Percentiles rank a stretch among this genome's conserved stretches.
Conservation (phyloP, 2,888 invertebrate genomes). For the Calameuta pallipes region DNA sequence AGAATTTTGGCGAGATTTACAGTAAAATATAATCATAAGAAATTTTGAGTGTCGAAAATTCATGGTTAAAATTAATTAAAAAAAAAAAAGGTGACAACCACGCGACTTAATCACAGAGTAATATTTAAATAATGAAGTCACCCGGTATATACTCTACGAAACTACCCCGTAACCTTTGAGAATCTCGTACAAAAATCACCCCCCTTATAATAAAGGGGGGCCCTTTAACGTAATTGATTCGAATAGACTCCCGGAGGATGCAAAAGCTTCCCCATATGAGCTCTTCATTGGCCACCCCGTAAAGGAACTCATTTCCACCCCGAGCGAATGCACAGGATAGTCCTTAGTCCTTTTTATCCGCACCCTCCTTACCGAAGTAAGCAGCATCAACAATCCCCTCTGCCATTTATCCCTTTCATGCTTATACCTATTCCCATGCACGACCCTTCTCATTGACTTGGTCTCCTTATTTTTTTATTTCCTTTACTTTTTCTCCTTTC, state of each 20-base stretch:
- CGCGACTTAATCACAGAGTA: not conserved
- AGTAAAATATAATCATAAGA: not conserved
- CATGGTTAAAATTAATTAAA: no score
- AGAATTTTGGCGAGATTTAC: not conserved
- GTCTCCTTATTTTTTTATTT: not conserved
- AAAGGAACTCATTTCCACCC: not conserved
- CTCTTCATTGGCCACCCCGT: not conserved
- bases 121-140: not conserved
- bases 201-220: not conserved
- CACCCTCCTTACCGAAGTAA: not conserved
- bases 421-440: not conserved
- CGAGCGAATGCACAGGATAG: not conserved
- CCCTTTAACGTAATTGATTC: not conserved
- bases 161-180: not conserved
- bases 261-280: not conserved
- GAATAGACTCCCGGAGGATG: not conserved
- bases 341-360: not conserved
- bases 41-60: not conserved
- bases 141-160: not conserved
- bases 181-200: not conserved
- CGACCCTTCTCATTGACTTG: not conserved
- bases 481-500: not conserved
- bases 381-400: not conserved
- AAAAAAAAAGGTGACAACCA: no score
- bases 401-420: not conserved